Base-by-base conservation (phyloP, 2,797 vertebrate species). In the Trachurus trachurus region DNA sequence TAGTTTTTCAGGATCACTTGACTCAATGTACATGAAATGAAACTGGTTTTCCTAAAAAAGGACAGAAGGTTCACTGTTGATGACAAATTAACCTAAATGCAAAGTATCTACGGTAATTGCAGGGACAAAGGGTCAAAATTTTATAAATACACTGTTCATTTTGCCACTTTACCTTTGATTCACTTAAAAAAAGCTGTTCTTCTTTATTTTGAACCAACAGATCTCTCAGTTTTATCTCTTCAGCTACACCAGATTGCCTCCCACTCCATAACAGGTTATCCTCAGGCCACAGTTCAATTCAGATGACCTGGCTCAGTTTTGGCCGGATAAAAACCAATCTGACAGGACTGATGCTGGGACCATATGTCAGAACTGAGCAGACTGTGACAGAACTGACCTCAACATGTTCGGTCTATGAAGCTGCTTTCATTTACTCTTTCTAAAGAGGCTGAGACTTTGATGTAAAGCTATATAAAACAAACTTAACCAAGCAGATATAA, bases 291-390 rank as follows among this genome's bases (percentile, higher is more conserved):
- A 64, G 44, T 80, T 76, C 58, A 65, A 26, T 37, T 68, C 54
- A 63, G 64, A 76, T 54, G 60, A 75, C 64, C 66, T 54, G 37
- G 31, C 44, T 78, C 60, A 73, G 73, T 37, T 72, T 59, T 67
- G 42, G 44, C 6, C 44, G 16, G 16, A 52, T 61, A 71, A 60
- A 68, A 73, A 57, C n/a, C 47, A 49, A 44, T 66, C 42, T 64
- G 31, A 66, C 54, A 60, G 29, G 17, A 52, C 44, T 57, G 64
- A 82, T 64, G 69, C 65, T 66, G 52, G 21, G 44, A 80, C 60
- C 71, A 40, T 47, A 54, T 64, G 73, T 78, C 69, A 39, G 61
- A 64, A 54, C 50, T 19, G 12, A 47, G 34, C 0, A 52, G 52
- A 44, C 53, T 21, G 10, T 9, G n/a, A 66, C 34, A 50, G 21